Percentiles rank a stretch among this genome's conserved stretches.
These are phyloP conservation scores for Syngnathus typhle DNA, from an alignment of 2,113 vertebrate species.

Conservation along the genomic window DNA sequence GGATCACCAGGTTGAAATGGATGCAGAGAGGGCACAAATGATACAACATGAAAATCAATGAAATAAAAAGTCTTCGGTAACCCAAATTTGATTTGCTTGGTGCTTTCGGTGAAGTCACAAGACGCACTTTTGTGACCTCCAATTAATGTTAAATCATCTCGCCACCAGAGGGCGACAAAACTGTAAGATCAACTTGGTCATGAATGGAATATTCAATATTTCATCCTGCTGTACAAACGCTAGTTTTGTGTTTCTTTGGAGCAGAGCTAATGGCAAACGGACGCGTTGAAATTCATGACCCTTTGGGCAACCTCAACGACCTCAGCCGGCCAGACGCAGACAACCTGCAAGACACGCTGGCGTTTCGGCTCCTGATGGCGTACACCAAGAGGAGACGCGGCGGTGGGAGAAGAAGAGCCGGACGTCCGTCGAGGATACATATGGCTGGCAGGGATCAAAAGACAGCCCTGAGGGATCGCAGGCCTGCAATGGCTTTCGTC, in stretches of 20 bases:
- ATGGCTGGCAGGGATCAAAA: too few relatives aligned
- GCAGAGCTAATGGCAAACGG: conserved; percentile 38
- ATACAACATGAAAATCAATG: too few relatives aligned
- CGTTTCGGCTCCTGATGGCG: conserved; percentile 56
- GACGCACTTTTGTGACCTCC: not conserved
- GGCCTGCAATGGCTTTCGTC: too few relatives aligned
- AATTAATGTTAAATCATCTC: too few relatives aligned
- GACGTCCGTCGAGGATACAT: not conserved
- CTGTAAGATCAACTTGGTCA: not conserved
- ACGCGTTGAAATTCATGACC: conserved; percentile 18
- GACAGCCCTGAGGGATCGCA: too few relatives aligned
- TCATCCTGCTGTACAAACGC: not conserved
- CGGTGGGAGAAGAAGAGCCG: not conserved
- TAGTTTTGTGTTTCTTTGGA: not conserved
- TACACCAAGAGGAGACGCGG: conserved; percentile 41
- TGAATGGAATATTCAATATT: not conserved
- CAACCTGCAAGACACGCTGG: conserved; percentile 33
- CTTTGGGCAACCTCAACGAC: not conserved
- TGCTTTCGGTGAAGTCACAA: not conserved
- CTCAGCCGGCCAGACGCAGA: not conserved
- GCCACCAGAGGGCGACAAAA: not conserved
- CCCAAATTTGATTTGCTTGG: not conserved
- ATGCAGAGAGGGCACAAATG: too few relatives aligned
- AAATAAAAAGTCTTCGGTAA: not conserved
- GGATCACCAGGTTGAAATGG: too few relatives aligned